phyloP scores from a whole-genome alignment of 1,140 invertebrate species.

The Drosophila virilis region DNA sequence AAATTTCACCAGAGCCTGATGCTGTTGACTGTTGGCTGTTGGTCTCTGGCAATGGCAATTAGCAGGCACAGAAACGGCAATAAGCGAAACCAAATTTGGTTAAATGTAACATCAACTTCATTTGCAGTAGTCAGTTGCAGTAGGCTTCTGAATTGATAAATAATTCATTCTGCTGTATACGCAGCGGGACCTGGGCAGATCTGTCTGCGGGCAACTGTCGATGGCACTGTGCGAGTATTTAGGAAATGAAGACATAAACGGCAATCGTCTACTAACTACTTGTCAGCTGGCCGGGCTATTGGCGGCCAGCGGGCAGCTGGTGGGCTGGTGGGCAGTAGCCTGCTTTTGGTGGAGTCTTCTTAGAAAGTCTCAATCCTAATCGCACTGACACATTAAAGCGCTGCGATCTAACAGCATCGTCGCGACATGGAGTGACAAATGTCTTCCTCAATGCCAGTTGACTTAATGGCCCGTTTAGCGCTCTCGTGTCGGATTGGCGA shows the following conservation, averaged over 20 bases:
- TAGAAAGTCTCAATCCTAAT: constrained; percentile 36
- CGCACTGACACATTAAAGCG: constrained; percentile 78
- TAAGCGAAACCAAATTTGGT: constrained; percentile 68
- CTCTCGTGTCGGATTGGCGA: constrained; percentile 57
- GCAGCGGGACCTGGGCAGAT: background rate
- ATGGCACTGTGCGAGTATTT: constrained; percentile 44
- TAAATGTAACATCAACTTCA: constrained; percentile 80
- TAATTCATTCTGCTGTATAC: constrained; percentile 65
- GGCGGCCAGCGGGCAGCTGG: constrained; percentile 4
- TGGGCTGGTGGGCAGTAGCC: background rate
- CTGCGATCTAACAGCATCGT: constrained; percentile 63
- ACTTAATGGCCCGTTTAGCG: constrained; percentile 71
- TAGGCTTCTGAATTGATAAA: constrained; percentile 74
- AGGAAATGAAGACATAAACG: constrained; percentile 78
- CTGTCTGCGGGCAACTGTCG: background rate
- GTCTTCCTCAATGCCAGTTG: constrained; percentile 77
- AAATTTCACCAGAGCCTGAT: constrained; percentile 63
- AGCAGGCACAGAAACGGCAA: constrained; percentile 50
- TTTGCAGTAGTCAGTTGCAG: constrained; percentile 61
- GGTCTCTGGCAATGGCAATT: constrained; percentile 57
- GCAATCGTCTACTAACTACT: constrained; percentile 6
- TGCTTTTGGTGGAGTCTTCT: constrained; percentile 1
- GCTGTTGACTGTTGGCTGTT: constrained; percentile 23
- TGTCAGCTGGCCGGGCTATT: constrained; percentile 23
- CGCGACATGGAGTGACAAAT: constrained; percentile 70